Conservation (phyloP, 2,888 invertebrate species). For the Sminthurides aquaticus region DNA sequence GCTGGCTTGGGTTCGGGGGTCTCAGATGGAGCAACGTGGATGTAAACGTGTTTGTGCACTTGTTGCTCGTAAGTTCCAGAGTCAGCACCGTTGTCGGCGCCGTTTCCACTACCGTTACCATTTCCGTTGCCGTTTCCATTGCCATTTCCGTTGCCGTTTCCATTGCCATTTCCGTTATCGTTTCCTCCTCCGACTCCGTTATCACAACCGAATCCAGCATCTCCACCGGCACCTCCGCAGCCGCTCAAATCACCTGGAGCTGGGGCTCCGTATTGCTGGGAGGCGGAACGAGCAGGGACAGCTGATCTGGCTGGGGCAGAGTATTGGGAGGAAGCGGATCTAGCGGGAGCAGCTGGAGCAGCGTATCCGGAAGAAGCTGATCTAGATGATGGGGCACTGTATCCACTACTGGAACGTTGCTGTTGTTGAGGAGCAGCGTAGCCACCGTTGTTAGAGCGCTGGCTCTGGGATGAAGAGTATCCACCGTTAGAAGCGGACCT, state of each 20-base stretch:
- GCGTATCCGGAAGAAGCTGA: not conserved
- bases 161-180: conserved; percentile 1
- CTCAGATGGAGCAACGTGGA: conserved; percentile 21
- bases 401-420: not conserved
- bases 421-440: not conserved
- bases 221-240: conserved; percentile 27
- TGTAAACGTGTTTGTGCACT: conserved; percentile 24
- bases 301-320: not conserved
- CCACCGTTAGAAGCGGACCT: not conserved
- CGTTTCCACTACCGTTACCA: not conserved
- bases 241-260: not conserved
- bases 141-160: conserved; percentile 5
- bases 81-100: not conserved
- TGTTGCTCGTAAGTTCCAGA: conserved; percentile 7
- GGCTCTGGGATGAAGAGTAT: not conserved
- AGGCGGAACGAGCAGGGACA: not conserved
- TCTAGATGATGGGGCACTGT: not conserved
- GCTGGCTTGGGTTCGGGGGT: conserved; percentile 17
- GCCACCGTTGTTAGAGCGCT: conserved; percentile 7
- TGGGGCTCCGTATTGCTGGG: not conserved
- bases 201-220: conserved; percentile 7
- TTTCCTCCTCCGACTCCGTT: conserved; percentile 4
- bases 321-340: not conserved
- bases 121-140: conserved; percentile 1
- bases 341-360: not conserved